Evolutionary conservation across 2,888 invertebrate genomes (phyloP), one percentile per base, ranked within the genome.

Genomic region (Perizoma affinitatum): DNA sequence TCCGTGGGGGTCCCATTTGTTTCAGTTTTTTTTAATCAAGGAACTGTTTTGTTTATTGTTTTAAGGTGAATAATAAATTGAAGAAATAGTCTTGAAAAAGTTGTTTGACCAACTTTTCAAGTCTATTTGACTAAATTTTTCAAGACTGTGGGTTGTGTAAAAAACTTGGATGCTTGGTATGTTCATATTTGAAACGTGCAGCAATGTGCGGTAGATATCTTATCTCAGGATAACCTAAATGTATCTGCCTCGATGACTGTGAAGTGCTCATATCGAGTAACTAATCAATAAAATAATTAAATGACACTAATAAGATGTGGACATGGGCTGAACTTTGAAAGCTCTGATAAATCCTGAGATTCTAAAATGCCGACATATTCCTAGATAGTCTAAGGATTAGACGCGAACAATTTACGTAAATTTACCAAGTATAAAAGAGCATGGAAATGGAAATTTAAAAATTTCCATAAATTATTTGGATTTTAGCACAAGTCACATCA

Each of bases 1-100:
- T 67, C 60, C 70, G 67, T 64, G 73, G 75, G 68, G 72, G 74
- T 76, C 73, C 70, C 70, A 69, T 76, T 76, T 74, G 69, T 77
- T 62, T 66, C 69, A 69, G 69, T 65, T 65, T 78, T 73, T 71
- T 72, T 60, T 61, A 71, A 73, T 72, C 65, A 65, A 63, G 54
- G 63, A 55, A 63, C 59, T 65, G 62, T 65, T 67, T 66, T 61
- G 64, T 67, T 63, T 65, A 63, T 67, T 56, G 58, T 53, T 58
- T 66, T 64, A 51, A 53, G 51, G 51, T 54, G 61, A 46, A 50
- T 44, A 47, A 54, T 65, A 63, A 67, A 69, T 67, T 67, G 65
- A 69, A 61, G 54, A 66, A 71, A 70, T 67, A 61, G 61, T 42
- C 33, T 36, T 36, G n/a, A 56, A n/a, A 58, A 62, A 63, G 54